These are phyloP conservation scores for Barnardius zonarius DNA, from an alignment of 2,113 vertebrate genomes.

Conservation along the genomic window DNA sequence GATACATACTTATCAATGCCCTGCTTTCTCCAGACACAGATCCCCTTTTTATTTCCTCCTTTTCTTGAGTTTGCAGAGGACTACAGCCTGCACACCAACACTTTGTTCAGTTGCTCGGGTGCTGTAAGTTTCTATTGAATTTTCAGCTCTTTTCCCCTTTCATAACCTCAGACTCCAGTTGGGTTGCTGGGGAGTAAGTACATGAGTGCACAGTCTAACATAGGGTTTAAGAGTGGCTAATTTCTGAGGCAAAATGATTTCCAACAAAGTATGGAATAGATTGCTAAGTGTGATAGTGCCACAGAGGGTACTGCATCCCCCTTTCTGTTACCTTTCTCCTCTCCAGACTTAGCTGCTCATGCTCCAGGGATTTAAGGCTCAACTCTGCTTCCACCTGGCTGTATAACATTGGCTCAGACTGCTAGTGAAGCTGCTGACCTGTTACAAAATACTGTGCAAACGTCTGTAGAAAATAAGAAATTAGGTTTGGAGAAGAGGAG, in stretches of 20 bases:
- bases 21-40: not conserved
- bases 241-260: not conserved
- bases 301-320: not conserved
- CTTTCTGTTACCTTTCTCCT: not conserved
- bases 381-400: not conserved
- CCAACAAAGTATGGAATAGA: not conserved
- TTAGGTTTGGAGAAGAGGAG: not conserved
- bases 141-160: not conserved
- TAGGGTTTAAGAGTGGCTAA: not conserved
- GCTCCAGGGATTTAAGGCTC: not conserved
- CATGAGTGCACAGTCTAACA: not conserved
- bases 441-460: not conserved
- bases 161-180: not conserved
- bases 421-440: not conserved
- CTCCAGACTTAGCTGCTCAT: not conserved
- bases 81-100: not conserved
- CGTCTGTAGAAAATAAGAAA: not conserved
- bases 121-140: not conserved
- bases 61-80: not conserved
- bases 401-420: not conserved
- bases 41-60: not conserved
- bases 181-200: accelerated
- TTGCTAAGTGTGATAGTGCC: not conserved
- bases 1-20: not conserved
- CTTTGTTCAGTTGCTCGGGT: not conserved